Evolutionary conservation across 1,140 invertebrate species (phyloP), one percentile per base, ranked within the genome.

Genomic region (Sweltsa coloradensis): DNA sequence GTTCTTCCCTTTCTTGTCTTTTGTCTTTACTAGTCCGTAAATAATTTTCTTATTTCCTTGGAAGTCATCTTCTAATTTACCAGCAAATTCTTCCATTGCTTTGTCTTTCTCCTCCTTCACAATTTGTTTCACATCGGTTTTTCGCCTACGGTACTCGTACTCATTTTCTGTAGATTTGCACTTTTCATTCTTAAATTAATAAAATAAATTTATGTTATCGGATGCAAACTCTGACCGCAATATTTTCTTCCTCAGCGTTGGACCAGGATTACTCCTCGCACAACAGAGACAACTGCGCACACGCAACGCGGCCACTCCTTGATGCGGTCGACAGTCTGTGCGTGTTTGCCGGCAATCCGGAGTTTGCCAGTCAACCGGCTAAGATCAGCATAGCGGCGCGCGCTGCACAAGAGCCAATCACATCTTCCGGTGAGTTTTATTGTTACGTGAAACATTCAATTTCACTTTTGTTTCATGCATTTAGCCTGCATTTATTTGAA

Each of bases 311-410:
- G 39, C 89, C 92, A 0, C 70, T 99, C 6, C 72, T 91, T 16
- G 83, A 92, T 39, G 89, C 93, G 2, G 90, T 98, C 3, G 88
- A 95, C 48, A 85, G 85, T 52, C 73, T 98, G n/a, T 88, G 87
- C 41, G 80, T 83, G 25, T 99, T 95, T 66, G 92, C 93, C 1
- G 85, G 83, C 47, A 91, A 88, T 9, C 86, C 91, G 0, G 92
- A 97, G 64, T 97, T 97, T 63, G 79, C 86, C 1, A 84, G 85
- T 34, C 79, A 92, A 40, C 92, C 93, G 0, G 93, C 93, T 0
- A 83, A 85, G 58, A 95, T 98, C 46, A 91, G 89, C 0, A 60
- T 72, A 0, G 79, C 83, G 59, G 88, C 83, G 0, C 65, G 78
- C 16, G 68, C 71, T 24, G 78, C 79, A 1, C 93, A 97, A 62